These are phyloP conservation scores for Phania funesta DNA, from an alignment of 2,888 invertebrate species.

Conservation along the genomic window DNA sequence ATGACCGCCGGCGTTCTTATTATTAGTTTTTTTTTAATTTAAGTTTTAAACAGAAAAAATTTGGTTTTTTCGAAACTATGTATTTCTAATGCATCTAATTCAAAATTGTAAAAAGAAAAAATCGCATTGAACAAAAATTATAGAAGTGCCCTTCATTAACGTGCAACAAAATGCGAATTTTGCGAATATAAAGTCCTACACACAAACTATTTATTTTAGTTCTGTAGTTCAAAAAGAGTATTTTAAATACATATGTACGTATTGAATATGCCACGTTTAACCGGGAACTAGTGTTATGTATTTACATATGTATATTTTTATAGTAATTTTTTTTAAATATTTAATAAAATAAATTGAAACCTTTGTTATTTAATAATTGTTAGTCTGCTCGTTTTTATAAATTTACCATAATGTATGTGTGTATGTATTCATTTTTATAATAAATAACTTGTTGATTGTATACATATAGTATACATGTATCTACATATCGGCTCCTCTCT, in stretches of 20 bases:
- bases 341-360: conserved; percentile 6
- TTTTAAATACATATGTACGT: background rate
- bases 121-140: background rate
- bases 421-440: background rate
- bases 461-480: no score
- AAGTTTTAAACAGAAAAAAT: conserved; percentile 5
- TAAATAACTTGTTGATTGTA: background rate
- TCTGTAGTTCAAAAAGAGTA: background rate
- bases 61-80: conserved; percentile 8
- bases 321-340: conserved; percentile 33
- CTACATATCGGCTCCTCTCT: no score
- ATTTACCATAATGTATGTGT: background rate
- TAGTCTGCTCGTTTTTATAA: background rate
- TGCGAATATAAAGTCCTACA: background rate
- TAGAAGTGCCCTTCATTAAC: background rate
- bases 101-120: background rate
- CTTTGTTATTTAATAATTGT: conserved; percentile 19
- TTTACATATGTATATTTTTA: conserved; percentile 41
- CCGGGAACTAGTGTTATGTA: conserved; percentile 19
- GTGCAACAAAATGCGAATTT: background rate
- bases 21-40: conserved; percentile 80
- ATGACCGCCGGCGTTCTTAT: conserved; percentile 87
- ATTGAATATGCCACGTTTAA: background rate
- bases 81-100: background rate
- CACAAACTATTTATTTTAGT: background rate